Evolutionary conservation across 2,797 vertebrate species (phyloP), one percentile per base, ranked within the genome.

Genomic region (Lophius americanus): DNA sequence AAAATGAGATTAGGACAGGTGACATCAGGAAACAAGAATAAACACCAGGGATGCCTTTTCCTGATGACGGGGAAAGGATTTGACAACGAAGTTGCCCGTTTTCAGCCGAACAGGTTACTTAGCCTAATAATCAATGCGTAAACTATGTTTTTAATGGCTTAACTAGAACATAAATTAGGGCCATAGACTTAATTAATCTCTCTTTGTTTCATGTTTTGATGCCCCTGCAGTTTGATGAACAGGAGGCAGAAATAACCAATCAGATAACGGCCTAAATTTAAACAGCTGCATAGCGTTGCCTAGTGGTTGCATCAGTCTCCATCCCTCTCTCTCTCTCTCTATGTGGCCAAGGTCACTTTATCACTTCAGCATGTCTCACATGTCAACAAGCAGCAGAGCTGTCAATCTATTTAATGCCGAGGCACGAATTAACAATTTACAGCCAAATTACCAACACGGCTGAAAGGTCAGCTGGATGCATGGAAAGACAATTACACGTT

Each of bases 231-330:
- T 8, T 7, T 48, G 64, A 46, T 55, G 11, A 60, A 2, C 50
- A 35, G 37, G 12, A 7, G 35, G 7, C 36, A 48, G 43, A 11
- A 61, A 23, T 23, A 68, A 49, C 58, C 51, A 44, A 72, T 75
- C 64, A 50, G 72, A 7, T 58, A 10, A 44, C 5, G 58, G 61
- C 11, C 4, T n/a, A 32, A 11, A 12, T 23, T 67, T 10, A 62
- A 62, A 57, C 44, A 39, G 51, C 54, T 35, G 8, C 64, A 48
- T 8, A 4, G 52, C 2, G 54, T 84, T 84, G 75, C 77, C 54
- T n/a, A 39, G 2, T 42, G 54, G 70, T 85, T 88, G 81, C 83
- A 77, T 88, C 83, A 85, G 75, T 79, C 78, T 66, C 70, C 68
- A 54, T 73, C 70, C 60, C 70, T 39, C 60, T 48, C 60, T 64